Evolutionary conservation across 1,140 invertebrate genomes (phyloP).

Genomic region (Drosophila funebris): DNA sequence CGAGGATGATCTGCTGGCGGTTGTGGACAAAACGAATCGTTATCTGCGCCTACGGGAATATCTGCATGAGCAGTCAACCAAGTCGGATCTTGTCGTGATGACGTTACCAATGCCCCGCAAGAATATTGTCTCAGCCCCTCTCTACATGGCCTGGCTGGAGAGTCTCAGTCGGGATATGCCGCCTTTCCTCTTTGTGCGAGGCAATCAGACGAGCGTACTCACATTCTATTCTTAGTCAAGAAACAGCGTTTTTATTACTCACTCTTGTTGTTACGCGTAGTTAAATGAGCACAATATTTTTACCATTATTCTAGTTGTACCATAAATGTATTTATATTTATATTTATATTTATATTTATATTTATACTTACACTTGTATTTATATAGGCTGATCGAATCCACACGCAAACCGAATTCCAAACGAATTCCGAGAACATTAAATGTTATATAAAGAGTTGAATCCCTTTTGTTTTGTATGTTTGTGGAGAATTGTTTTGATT

Average conservation of each 20-base stretch:
- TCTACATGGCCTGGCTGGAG: constrained; percentile 98
- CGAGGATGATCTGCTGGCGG: constrained; percentile 92
- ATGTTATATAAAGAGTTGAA: constrained; percentile 34
- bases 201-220: constrained; percentile 97
- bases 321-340: constrained; percentile 66
- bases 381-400: constrained; percentile 36
- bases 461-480: constrained; percentile 25
- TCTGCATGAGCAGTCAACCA: constrained; percentile 92
- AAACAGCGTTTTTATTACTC: neutral
- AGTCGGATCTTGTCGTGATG: constrained; percentile 93
- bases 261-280: constrained; percentile 38
- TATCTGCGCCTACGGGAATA: constrained; percentile 95
- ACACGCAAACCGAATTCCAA: constrained; percentile 34
- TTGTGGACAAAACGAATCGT: constrained; percentile 95
- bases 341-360: constrained; percentile 37
- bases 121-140: constrained; percentile 92
- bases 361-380: constrained; percentile 45
- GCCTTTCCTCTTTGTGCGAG: constrained; percentile 95
- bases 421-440: constrained; percentile 37
- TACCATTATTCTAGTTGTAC: constrained; percentile 66
- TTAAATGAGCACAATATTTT: constrained; percentile 48
- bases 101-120: constrained; percentile 97
- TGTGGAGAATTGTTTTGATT: constrained; percentile 27
- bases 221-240: constrained; percentile 96
- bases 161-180: constrained; percentile 95